These are phyloP conservation scores for Austrolebias charrua DNA, from an alignment of 2,797 vertebrate species.

Conservation along the genomic window DNA sequence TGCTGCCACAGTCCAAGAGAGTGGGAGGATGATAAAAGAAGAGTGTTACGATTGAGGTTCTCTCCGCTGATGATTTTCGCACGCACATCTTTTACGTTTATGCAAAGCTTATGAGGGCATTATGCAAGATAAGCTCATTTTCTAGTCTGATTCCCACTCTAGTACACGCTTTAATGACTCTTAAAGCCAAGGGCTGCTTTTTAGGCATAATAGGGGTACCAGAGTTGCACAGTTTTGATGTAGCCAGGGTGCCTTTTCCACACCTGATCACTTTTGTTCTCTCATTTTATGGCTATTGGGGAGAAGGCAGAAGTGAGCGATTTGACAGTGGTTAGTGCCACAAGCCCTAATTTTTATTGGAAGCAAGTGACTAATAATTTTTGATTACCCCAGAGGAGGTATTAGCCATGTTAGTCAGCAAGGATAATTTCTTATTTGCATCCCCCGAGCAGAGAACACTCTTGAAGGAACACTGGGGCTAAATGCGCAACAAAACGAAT, in stretches of 20 bases:
- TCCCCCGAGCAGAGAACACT: constrained; percentile 81
- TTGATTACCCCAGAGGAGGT: constrained; percentile 86
- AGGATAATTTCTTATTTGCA: constrained; percentile 88
- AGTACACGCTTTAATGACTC: constrained; percentile 81
- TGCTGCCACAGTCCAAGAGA: constrained; percentile 72
- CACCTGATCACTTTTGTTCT: constrained; percentile 78
- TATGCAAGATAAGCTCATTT: constrained; percentile 85
- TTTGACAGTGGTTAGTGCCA: constrained; percentile 78
- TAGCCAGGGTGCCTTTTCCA: constrained; percentile 71
- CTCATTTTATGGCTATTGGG: constrained; percentile 73
- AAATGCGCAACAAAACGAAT: constrained; percentile 85
- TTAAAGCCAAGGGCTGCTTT: constrained; percentile 77
- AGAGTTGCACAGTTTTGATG: constrained; percentile 59
- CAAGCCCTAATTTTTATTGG: constrained; percentile 81
- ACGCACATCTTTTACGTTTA: constrained; percentile 79
- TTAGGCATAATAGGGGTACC: constrained; percentile 70
- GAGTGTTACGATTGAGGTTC: constrained; percentile 71
- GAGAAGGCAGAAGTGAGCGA: constrained; percentile 71
- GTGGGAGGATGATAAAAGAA: constrained; percentile 80
- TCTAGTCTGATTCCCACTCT: constrained; percentile 80
- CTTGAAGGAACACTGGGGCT: constrained; percentile 78
- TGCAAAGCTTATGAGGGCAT: constrained; percentile 83
- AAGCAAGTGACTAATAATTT: constrained; percentile 83
- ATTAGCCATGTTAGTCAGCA: constrained; percentile 86
- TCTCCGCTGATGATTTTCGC: constrained; percentile 72